phyloP scores from a whole-genome alignment of 2,888 invertebrate species.

The Hypomecis atomaria region DNA sequence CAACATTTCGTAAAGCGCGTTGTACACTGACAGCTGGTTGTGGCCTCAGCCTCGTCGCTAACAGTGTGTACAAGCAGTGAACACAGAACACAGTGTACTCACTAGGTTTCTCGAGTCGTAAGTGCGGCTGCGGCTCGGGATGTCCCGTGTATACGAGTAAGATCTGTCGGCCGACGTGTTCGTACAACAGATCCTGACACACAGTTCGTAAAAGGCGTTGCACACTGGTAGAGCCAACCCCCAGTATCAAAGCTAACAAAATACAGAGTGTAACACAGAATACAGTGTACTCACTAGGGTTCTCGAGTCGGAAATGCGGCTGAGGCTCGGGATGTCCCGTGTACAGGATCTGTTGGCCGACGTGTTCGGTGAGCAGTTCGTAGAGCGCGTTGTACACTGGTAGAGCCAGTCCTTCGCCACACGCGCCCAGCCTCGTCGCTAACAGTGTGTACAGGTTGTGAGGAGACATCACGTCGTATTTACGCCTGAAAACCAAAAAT shows the following conservation, averaged over 20 bases:
- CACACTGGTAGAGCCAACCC: no score
- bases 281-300: conserved; percentile 92
- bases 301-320: conserved; percentile 96
- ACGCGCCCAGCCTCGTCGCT: conserved; percentile 91
- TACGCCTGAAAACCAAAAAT: conserved; percentile 87
- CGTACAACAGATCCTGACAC: no score
- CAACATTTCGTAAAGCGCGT: no score
- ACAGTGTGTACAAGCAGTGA: conserved; percentile 98
- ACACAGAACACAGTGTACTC: conserved; percentile 80
- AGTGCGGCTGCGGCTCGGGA: conserved; percentile 97
- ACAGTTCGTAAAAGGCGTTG: no score
- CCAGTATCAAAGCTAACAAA: no score
- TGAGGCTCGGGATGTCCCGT: conserved; percentile 98
- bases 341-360: conserved; percentile 97
- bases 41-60: conserved; percentile 97
- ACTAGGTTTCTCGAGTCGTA: conserved; percentile 98
- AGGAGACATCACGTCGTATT: conserved; percentile 99
- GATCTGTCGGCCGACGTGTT: conserved; percentile 98
- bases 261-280: no score
- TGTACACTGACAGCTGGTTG: no score
- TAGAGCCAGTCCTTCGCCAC: conserved; percentile 94
- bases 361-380: conserved; percentile 99
- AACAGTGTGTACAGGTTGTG: conserved; percentile 99
- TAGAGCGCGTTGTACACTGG: conserved; percentile 99
- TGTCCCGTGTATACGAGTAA: conserved; percentile 96